Conservation (phyloP, 2,797 vertebrate genomes). For the Cirrhinus molitorella region DNA sequence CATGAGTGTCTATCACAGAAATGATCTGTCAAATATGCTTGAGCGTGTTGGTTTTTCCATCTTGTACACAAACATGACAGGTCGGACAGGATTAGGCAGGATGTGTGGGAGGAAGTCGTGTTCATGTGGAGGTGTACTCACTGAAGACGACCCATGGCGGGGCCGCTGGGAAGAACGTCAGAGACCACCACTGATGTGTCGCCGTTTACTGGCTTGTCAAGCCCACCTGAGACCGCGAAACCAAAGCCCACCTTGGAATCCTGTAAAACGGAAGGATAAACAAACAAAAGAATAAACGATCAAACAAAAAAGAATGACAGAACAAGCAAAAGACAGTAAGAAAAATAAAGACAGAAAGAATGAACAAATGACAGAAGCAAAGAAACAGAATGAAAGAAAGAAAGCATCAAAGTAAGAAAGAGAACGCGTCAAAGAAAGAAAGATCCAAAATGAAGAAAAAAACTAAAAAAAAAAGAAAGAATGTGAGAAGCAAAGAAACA, state of each 20-base stretch:
- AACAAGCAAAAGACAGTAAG: not conserved
- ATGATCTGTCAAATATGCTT: conserved; percentile 22
- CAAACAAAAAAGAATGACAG: not conserved
- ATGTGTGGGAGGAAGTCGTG: conserved; percentile 29
- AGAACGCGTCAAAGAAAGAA: too few species aligned
- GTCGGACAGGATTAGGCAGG: conserved; percentile 54
- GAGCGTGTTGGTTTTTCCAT: conserved; percentile 10
- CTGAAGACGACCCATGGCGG: conserved; percentile 89
- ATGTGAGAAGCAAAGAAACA: not conserved
- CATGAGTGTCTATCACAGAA: conserved; percentile 9
- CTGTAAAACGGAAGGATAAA: conserved; percentile 66
- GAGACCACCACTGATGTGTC: conserved; percentile 87
- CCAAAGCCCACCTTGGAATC: conserved; percentile 93
- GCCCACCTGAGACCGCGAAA: conserved; percentile 90
- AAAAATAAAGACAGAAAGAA: not conserved
- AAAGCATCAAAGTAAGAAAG: not conserved
- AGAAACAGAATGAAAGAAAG: not conserved
- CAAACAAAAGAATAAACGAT: not conserved
- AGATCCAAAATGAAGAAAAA: not conserved
- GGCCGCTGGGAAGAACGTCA: conserved; percentile 89
- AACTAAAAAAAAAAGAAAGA: not conserved
- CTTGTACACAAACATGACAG: conserved; percentile 53
- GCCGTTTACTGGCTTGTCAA: conserved; percentile 78
- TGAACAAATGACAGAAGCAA: not conserved
- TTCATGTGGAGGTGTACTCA: conserved; percentile 74